phyloP scores from a whole-genome alignment of 2,797 vertebrate genomes.

The Gymnocypris eckloni region DNA sequence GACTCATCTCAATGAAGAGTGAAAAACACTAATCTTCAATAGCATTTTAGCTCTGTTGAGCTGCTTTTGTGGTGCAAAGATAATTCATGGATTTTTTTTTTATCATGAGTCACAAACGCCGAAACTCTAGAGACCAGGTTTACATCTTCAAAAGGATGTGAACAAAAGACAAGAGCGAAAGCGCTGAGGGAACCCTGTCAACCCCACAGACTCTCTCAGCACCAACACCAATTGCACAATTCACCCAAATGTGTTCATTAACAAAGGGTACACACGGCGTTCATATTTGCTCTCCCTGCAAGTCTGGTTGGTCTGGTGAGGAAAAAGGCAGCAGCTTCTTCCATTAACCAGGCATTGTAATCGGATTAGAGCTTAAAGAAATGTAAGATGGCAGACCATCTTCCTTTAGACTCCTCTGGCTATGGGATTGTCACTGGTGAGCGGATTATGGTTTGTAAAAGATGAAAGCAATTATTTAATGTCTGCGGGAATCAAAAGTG shows the following conservation, averaged over 20 bases:
- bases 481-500: constrained; percentile 59
- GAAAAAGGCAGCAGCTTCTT: constrained; percentile 61
- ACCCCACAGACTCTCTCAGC: constrained; percentile 54
- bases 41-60: constrained; percentile 56
- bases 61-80: constrained; percentile 28
- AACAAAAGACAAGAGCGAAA: constrained; percentile 50
- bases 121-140: constrained; percentile 45
- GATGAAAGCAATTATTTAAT: constrained; percentile 70
- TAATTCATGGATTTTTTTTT: constrained; percentile 58
- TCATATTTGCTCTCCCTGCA: constrained; percentile 60
- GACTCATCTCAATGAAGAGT: not conserved
- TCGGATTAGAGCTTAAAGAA: constrained; percentile 66
- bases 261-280: constrained; percentile 62
- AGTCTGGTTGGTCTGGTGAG: constrained; percentile 51
- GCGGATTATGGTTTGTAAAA: constrained; percentile 65
- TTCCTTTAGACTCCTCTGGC: constrained; percentile 57
- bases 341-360: constrained; percentile 65
- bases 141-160: constrained; percentile 57
- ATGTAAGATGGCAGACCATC: constrained; percentile 62
- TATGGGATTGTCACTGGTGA: constrained; percentile 66
- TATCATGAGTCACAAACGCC: constrained; percentile 51
- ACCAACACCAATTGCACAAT: constrained; percentile 55
- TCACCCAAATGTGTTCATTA: constrained; percentile 67
- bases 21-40: constrained; percentile 60
- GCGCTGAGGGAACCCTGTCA: constrained; percentile 45